Evolutionary conservation across 2,113 vertebrate species (phyloP).

Genomic region (Solea solea): DNA sequence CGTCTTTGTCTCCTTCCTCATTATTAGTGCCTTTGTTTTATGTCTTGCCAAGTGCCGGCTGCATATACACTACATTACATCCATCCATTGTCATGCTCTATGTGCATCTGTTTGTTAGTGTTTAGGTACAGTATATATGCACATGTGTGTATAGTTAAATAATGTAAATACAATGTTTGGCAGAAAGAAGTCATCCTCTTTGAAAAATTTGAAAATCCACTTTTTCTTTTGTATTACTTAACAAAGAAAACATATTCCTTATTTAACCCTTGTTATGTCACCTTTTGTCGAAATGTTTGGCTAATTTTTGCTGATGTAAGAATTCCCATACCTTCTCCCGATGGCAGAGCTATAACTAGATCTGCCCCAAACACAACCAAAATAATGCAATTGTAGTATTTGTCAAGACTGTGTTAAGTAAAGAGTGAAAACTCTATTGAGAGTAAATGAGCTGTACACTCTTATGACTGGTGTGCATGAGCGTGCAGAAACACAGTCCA

Average conservation of each 20-base stretch:
- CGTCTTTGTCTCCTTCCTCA: conserved; percentile 46
- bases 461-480: no score
- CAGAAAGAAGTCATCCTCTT: conserved; percentile 2
- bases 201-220: conserved; percentile 37
- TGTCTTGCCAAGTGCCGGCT: conserved; percentile 53
- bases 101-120: conserved; percentile 18
- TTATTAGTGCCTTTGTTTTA: conserved; percentile 52
- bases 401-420: no score
- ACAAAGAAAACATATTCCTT: no score
- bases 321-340: no score
- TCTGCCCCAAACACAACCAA: no score
- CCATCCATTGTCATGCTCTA: conserved; percentile 10
- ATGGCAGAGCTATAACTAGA: no score
- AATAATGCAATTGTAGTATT: no score
- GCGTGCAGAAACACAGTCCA: background rate
- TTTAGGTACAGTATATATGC: conserved; percentile 4
- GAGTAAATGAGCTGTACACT: no score
- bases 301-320: no score
- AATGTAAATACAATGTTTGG: conserved; percentile 27
- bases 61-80: conserved; percentile 35
- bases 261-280: no score
- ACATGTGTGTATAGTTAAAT: conserved; percentile 11
- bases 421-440: no score
- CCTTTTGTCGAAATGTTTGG: no score
- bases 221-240: conserved; percentile 21